Base-by-base conservation (phyloP, 2,797 vertebrate species). In the Gallinago stenura region DNA sequence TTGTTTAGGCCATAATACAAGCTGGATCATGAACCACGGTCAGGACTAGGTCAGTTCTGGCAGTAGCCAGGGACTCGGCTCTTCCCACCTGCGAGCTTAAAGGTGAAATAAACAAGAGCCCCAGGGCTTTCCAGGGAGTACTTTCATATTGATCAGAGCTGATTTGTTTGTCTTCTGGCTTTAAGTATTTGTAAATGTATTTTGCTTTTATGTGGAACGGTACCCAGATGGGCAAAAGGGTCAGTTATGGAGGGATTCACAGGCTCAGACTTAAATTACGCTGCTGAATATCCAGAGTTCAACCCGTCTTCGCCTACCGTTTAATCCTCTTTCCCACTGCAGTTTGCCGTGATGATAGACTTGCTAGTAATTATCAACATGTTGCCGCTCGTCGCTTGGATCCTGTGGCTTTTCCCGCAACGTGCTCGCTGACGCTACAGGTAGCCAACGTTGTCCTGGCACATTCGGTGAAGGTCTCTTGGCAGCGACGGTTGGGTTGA, bases 241-340 rank as follows among this genome's bases (percentile, higher is more conserved):
- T 79, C n/a, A 2, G 16, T 50, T 81, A 61, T 62, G 58, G 82
- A 81, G 58, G 70, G 77, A 31, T 68, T 89, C 45, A 7, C 9
- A 15, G 31, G 17, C 31, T 78, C 39, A 61, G 60, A 35, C 66
- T 84, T 94, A 68, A 87, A 84, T 76, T 66, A 43, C 1, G 0
- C 51, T 26, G 35, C 25, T 75, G 41, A 69, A 37, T n/a, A 60
- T 66, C 65, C 50, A 41, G 62, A 66, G 48, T 85, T 75, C 50
- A 87, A 10, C 15, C 37, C 68, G 16, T 75, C 69, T 70, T 91
- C 1, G 2, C 54, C 82, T 83, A 30, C 71, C 43, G 76, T 72
- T 89, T 89, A 89, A 90, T 85, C 76, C 80, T 79, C 77, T 80
- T 90, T 90, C 85, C 79, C 57, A 21, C 45, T 91, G 68, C 57